phyloP scores from a whole-genome alignment of 2,888 invertebrate species.

The Minunthozetes semirufus region DNA sequence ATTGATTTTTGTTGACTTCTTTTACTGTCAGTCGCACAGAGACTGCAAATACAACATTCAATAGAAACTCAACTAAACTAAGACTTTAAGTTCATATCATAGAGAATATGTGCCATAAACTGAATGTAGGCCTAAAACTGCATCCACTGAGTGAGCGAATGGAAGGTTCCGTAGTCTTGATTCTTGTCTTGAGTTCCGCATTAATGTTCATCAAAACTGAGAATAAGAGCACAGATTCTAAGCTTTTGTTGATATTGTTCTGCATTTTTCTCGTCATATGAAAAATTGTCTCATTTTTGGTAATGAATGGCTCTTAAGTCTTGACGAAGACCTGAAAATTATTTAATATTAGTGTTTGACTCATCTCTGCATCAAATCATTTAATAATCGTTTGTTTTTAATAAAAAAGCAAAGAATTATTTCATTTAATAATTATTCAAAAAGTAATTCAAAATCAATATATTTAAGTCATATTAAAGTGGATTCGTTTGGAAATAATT shows the following conservation, averaged over 20 bases:
- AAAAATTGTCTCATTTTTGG: neutral
- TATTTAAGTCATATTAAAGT: too few species aligned
- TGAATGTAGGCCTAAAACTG: neutral
- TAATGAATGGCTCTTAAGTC: neutral
- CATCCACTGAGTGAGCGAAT: neutral
- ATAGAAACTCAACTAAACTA: neutral
- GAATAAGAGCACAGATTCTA: slow-evolving; percentile 20
- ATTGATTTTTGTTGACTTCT: slow-evolving; percentile 19
- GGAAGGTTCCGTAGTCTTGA: slow-evolving; percentile 10
- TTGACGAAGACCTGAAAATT: neutral
- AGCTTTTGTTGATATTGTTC: slow-evolving; percentile 5
- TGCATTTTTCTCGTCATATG: neutral
- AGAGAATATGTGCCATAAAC: neutral
- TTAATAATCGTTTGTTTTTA: too few species aligned
- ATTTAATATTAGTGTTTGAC: neutral
- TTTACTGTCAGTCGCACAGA: slow-evolving; percentile 23
- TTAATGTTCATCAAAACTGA: slow-evolving; percentile 9
- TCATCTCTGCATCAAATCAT: neutral
- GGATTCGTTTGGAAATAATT: too few species aligned
- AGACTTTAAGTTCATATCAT: slow-evolving; percentile 19
- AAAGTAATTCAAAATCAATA: too few species aligned
- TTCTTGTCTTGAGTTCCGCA: slow-evolving; percentile 27
- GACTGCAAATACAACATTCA: neutral
- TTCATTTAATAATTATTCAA: too few species aligned
- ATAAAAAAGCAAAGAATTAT: too few species aligned